Conservation (phyloP, 2,888 invertebrate species). For the Piscicola geometra region DNA sequence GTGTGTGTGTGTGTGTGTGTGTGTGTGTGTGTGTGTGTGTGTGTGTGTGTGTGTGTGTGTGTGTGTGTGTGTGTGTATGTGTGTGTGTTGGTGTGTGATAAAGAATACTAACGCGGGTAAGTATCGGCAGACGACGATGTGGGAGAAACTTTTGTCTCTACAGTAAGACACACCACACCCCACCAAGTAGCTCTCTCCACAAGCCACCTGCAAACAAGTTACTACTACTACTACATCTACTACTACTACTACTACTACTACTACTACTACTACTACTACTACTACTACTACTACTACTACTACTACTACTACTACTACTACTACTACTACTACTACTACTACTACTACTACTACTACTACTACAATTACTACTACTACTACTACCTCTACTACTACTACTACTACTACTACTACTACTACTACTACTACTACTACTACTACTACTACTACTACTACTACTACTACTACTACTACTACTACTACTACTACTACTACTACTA, state of each 20-base stretch:
- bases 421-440: slow-evolving; percentile 34
- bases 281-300: slow-evolving; percentile 33
- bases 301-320: slow-evolving; percentile 21
- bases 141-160: too few species aligned
- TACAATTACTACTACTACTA: slow-evolving; percentile 38
- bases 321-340: slow-evolving; percentile 34
- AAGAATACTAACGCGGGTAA: background rate
- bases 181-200: too few species aligned
- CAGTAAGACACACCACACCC: too few species aligned
- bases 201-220: too few species aligned
- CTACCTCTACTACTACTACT: slow-evolving; percentile 33
- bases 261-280: slow-evolving; percentile 35
- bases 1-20: slow-evolving; percentile 35
- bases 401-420: slow-evolving; percentile 33
- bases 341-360: slow-evolving; percentile 35
- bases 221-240: slow-evolving; percentile 33
- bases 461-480: slow-evolving; percentile 22
- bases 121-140: too few species aligned
- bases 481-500: slow-evolving; percentile 35
- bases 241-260: slow-evolving; percentile 35
- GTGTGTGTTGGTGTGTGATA: slow-evolving; percentile 17
- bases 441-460: slow-evolving; percentile 31
- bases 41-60: slow-evolving; percentile 35
- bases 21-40: slow-evolving; percentile 37
- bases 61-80: slow-evolving; percentile 26